Evolutionary conservation across 1,140 invertebrate genomes (phyloP).

Genomic region (Centruroides sculpturatus): DNA sequence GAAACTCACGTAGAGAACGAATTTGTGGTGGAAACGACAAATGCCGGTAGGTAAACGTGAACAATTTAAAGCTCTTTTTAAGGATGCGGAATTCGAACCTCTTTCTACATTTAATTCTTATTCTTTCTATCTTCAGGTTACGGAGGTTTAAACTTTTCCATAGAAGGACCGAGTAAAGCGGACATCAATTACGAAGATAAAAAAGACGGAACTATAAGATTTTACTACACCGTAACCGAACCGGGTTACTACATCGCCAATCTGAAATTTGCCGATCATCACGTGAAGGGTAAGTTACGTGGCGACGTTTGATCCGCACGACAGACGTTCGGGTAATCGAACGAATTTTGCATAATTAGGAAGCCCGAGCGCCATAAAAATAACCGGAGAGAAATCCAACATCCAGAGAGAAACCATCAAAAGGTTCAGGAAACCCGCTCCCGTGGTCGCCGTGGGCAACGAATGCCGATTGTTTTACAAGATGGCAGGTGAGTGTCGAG

Average conservation of each 20-base stretch:
- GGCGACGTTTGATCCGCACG: not conserved
- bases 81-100: too few relatives aligned
- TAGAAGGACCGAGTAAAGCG: conserved; percentile 86
- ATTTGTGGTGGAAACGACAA: conserved; percentile 79
- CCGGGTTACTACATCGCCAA: conserved; percentile 95
- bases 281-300: conserved; percentile 60
- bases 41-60: not conserved
- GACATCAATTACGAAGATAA: conserved; percentile 95
- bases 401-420: conserved; percentile 78
- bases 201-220: conserved; percentile 83
- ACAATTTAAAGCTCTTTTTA: too few relatives aligned
- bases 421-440: conserved; percentile 74
- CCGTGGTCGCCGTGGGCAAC: conserved; percentile 74
- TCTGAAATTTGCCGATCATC: conserved; percentile 93
- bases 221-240: conserved; percentile 91
- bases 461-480: conserved; percentile 92
- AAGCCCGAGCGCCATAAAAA: conserved; percentile 84
- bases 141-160: conserved; percentile 82
- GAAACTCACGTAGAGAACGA: conserved; percentile 82
- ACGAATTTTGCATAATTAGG: conserved; percentile 42
- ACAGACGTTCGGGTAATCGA: not conserved
- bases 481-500: conserved; percentile 45
- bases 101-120: too few relatives aligned
- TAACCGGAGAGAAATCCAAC: conserved; percentile 72
- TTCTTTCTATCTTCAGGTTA: conserved; percentile 39